These are phyloP conservation scores for Pampusana beccarii DNA, from an alignment of 2,113 vertebrate genomes.

Conservation along the genomic window DNA sequence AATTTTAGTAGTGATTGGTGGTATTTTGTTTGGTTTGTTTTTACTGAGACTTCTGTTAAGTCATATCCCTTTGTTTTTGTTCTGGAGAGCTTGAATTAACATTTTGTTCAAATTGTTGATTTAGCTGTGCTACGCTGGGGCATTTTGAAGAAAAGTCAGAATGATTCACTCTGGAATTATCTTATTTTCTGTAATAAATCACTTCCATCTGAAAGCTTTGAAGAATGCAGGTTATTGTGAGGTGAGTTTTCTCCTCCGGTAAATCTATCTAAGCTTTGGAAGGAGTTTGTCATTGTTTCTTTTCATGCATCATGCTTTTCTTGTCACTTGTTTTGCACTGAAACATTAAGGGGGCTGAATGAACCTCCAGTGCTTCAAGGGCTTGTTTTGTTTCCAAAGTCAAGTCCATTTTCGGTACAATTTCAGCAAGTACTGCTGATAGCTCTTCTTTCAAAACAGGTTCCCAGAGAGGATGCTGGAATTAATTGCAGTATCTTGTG, in stretches of 20 bases:
- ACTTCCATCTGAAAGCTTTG: neutral
- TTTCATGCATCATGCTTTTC: neutral
- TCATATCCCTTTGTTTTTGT: neutral
- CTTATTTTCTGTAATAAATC: constrained; percentile 7
- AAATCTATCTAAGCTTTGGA: neutral
- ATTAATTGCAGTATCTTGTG: neutral
- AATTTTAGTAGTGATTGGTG: neutral
- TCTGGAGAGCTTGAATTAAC: neutral
- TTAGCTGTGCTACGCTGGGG: neutral
- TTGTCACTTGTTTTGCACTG: neutral
- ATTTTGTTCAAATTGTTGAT: neutral
- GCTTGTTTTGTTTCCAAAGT: neutral
- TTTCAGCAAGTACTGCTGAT: neutral
- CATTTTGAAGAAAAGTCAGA: neutral
- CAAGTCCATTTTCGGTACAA: neutral
- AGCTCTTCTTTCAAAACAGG: neutral
- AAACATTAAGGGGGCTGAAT: neutral
- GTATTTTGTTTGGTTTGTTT: neutral
- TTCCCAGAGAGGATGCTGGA: neutral
- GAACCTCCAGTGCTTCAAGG: neutral
- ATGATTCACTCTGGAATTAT: neutral
- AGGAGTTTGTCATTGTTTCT: neutral
- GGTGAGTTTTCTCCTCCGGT: neutral
- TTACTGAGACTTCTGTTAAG: neutral
- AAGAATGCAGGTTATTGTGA: neutral